Conservation (phyloP, 1,140 invertebrate species). For the Melanaphis sacchari region DNA sequence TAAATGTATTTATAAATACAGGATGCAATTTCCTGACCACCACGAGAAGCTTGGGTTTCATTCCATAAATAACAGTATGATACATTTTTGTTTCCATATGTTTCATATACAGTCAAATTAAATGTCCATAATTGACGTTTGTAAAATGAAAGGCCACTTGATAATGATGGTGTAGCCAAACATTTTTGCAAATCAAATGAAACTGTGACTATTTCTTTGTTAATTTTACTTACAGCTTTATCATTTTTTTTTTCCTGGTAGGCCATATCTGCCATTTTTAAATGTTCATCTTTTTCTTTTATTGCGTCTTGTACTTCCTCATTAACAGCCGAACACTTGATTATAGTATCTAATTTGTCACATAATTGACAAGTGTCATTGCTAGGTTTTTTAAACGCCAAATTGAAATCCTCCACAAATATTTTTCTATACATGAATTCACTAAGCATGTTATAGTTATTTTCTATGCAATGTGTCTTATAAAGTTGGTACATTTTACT, state of each 20-base stretch:
- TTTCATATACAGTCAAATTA: conserved; percentile 63
- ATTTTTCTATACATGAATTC: conserved; percentile 14
- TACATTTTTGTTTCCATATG: background rate
- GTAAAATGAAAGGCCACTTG: conserved; percentile 59
- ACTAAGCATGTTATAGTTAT: background rate
- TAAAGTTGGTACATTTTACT: background rate
- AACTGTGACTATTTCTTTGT: conserved; percentile 57
- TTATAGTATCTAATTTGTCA: conserved; percentile 43
- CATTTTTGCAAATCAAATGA: conserved; percentile 63
- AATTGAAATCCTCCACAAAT: background rate
- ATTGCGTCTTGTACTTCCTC: background rate
- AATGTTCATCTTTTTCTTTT: conserved; percentile 30
- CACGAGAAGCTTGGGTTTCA: background rate
- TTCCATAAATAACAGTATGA: conserved; percentile 8
- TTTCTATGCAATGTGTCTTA: background rate
- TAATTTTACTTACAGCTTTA: conserved; percentile 50
- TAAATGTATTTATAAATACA: background rate
- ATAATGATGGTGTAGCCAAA: conserved; percentile 61
- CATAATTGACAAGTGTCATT: conserved; percentile 22
- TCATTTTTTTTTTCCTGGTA: conserved; percentile 54
- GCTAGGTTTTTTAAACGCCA: background rate
- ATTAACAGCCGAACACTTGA: background rate
- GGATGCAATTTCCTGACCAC: conserved; percentile 20
- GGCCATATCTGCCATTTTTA: conserved; percentile 9
- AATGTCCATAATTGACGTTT: conserved; percentile 62